Evolutionary conservation across 2,113 vertebrate genomes (phyloP).

Genomic region (Notothenia coriiceps): DNA sequence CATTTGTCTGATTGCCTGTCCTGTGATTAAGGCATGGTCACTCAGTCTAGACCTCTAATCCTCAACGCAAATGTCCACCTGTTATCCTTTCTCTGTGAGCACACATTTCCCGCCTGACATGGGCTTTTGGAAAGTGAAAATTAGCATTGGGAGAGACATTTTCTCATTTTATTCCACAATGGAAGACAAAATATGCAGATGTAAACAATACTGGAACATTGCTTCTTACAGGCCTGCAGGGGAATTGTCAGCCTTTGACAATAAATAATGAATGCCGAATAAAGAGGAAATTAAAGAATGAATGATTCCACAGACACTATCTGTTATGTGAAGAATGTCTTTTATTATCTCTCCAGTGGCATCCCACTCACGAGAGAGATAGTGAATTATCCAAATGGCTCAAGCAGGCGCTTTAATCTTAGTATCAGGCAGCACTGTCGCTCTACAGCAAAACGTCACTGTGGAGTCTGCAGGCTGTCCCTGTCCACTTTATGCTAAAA

Average conservation of each 20-base stretch:
- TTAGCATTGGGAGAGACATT: neutral
- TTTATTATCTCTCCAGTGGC: slow-evolving; percentile 32
- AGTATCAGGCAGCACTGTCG: neutral
- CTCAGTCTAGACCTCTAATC: neutral
- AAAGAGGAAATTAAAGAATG: slow-evolving; percentile 42
- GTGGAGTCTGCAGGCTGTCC: neutral
- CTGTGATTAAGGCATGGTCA: neutral
- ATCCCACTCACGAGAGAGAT: slow-evolving; percentile 20
- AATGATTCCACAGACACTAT: slow-evolving; percentile 24
- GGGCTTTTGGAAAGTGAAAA: slow-evolving; percentile 7
- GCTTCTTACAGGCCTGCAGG: neutral
- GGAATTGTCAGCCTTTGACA: slow-evolving; percentile 1
- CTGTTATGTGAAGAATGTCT: slow-evolving; percentile 5
- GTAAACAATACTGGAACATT: neutral
- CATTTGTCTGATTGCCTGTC: neutral
- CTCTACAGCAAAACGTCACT: neutral
- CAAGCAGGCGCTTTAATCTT: neutral
- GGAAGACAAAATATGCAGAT: neutral
- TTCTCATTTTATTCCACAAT: neutral
- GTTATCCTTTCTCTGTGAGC: too few relatives aligned
- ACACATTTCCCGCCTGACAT: too few relatives aligned
- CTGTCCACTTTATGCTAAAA: slow-evolving; percentile 2
- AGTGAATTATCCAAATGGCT: slow-evolving; percentile 11
- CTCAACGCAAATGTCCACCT: too few relatives aligned
- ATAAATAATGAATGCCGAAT: slow-evolving; percentile 23